Percentiles rank a stretch among this genome's conserved stretches.
phyloP scores from a whole-genome alignment of 2,797 vertebrate species.

The Pantherophis alleghaniensis region DNA sequence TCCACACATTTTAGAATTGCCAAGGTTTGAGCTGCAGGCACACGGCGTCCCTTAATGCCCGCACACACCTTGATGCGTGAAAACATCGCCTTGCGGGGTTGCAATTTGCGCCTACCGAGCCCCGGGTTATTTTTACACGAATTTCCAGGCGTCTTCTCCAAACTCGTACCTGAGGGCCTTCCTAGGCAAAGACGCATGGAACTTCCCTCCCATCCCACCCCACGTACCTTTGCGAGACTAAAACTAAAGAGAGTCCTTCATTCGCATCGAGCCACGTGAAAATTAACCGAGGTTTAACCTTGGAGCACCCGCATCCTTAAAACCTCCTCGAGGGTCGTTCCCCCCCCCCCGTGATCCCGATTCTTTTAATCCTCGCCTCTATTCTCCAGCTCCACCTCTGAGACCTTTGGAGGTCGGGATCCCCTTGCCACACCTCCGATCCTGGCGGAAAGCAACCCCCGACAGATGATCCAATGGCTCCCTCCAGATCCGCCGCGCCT shows the following conservation, averaged over 20 bases:
- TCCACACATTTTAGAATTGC: too few species aligned
- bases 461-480: not conserved
- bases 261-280: not conserved
- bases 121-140: not conserved
- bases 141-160: not conserved
- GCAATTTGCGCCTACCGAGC: not conserved
- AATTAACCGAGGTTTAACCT: not conserved
- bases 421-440: not conserved
- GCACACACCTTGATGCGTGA: not conserved
- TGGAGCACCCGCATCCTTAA: not conserved
- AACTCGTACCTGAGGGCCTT: not conserved
- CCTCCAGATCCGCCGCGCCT: not conserved
- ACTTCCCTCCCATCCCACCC: accelerated
- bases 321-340: not conserved
- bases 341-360: not conserved
- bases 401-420: not conserved
- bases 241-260: not conserved
- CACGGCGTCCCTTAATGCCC: not conserved
- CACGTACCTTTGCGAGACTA: not conserved
- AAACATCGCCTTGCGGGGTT: not conserved
- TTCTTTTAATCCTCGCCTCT: not conserved
- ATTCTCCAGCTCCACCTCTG: not conserved
- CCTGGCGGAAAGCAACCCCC: not conserved
- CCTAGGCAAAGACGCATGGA: not conserved
- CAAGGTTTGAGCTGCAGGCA: not conserved